phyloP scores from a whole-genome alignment of 2,797 vertebrate species.

The Eulemur coronatus region DNA sequence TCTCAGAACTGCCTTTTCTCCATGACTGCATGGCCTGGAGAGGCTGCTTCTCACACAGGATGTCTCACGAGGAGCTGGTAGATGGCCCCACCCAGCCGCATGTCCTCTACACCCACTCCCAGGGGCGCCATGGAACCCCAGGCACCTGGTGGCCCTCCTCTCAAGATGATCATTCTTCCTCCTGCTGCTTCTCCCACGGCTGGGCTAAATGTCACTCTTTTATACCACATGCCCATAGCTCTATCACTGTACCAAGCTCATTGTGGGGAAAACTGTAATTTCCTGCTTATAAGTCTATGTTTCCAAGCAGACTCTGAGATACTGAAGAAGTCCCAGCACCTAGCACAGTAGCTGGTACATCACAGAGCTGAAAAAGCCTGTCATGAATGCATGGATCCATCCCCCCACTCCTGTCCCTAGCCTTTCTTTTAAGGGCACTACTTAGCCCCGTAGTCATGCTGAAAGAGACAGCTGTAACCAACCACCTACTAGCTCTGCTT shows the following conservation, averaged over 20 bases:
- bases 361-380: not conserved
- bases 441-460: not conserved
- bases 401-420: not conserved
- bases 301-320: not conserved
- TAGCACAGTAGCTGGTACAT: not conserved
- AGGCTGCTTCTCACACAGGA: not conserved
- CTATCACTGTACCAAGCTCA: not conserved
- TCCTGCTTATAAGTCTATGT: not conserved
- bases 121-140: too few relatives aligned
- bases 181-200: not conserved
- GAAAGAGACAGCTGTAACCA: not conserved
- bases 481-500: not conserved
- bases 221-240: not conserved
- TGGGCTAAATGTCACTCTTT: not conserved
- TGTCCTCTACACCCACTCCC: not conserved
- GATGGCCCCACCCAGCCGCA: rapidly evolving
- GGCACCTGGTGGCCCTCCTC: not conserved
- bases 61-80: not conserved
- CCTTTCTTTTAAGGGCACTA: not conserved
- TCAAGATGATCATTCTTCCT: not conserved
- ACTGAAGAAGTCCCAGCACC: not conserved
- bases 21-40: not conserved
- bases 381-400: not conserved
- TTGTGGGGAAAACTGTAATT: not conserved
- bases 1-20: not conserved